A percentile compares a stretch with the other conserved stretches of the same genome.
These are phyloP conservation scores for Serripes groenlandicus DNA, from an alignment of 2,888 invertebrate genomes.

Conservation along the genomic window DNA sequence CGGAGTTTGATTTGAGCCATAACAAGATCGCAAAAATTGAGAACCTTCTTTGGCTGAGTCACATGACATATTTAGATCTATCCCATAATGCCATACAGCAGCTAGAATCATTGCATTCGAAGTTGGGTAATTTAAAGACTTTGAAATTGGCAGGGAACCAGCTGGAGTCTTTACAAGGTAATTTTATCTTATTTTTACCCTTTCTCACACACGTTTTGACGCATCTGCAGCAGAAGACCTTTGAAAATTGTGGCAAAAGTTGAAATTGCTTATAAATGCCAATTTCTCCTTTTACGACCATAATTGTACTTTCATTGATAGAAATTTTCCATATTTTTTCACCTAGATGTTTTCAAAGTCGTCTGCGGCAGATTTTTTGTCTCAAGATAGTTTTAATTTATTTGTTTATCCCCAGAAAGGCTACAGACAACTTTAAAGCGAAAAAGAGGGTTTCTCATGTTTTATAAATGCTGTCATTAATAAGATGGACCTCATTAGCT, in stretches of 20 bases:
- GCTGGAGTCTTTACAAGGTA: constrained; percentile 87
- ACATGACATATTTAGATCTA: constrained; percentile 92
- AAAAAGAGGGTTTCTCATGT: too few relatives aligned
- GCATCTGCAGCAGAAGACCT: neutral
- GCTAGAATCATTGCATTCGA: constrained; percentile 91
- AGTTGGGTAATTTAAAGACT: constrained; percentile 95
- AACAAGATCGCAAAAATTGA: constrained; percentile 92
- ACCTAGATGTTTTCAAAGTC: too few relatives aligned
- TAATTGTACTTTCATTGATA: too few relatives aligned
- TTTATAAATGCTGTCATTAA: too few relatives aligned
- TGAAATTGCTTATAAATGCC: constrained; percentile 8
- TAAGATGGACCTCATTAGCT: too few relatives aligned
- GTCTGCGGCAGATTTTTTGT: too few relatives aligned
- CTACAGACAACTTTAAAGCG: too few relatives aligned
- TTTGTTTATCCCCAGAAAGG: too few relatives aligned
- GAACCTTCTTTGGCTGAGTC: constrained; percentile 92
- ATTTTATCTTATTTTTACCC: constrained; percentile 6
- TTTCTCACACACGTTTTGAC: neutral
- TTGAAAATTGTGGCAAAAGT: constrained; percentile 6
- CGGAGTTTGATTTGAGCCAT: constrained; percentile 91
- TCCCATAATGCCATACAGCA: constrained; percentile 92
- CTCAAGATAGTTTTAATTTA: too few relatives aligned
- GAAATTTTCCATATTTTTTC: too few relatives aligned
- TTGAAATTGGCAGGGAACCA: constrained; percentile 95
- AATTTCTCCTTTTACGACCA: constrained; percentile 4